These are phyloP conservation scores for Oscheius sp. DNA, from an alignment of 2,888 invertebrate species.

Conservation along the genomic window DNA sequence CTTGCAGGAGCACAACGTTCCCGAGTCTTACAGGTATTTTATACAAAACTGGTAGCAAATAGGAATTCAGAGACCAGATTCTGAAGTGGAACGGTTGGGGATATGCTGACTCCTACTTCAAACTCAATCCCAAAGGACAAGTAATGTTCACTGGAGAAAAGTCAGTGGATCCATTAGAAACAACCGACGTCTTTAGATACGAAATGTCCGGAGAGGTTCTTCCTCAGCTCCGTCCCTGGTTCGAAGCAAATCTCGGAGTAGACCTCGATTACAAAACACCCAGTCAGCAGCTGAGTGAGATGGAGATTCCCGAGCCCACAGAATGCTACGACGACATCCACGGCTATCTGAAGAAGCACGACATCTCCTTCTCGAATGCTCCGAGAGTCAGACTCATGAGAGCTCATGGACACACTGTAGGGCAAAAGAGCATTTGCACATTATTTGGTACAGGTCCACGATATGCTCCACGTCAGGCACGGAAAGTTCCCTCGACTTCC, in stretches of 20 bases:
- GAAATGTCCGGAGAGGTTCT: constrained; percentile 77
- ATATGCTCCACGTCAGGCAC: constrained; percentile 84
- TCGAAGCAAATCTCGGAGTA: constrained; percentile 82
- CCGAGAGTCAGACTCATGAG: constrained; percentile 62
- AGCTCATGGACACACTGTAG: constrained; percentile 69
- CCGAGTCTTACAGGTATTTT: constrained; percentile 40
- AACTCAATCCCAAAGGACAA: constrained; percentile 78
- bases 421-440: background rate
- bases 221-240: constrained; percentile 87
- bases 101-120: constrained; percentile 93
- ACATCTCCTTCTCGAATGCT: constrained; percentile 85
- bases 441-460: constrained; percentile 78
- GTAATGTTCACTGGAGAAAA: constrained; percentile 87
- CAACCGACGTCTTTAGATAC: constrained; percentile 70
- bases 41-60: background rate
- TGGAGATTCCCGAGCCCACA: constrained; percentile 81
- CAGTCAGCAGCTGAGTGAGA: constrained; percentile 77
- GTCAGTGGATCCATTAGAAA: constrained; percentile 76
- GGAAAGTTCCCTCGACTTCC: constrained; percentile 85
- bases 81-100: constrained; percentile 99
- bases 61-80: constrained; percentile 61
- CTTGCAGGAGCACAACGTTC: constrained; percentile 46
- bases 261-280: constrained; percentile 70
- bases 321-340: constrained; percentile 87
- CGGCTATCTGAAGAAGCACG: constrained; percentile 86